phyloP scores from a whole-genome alignment of 2,888 invertebrate species.

The Heliconius aoede region DNA sequence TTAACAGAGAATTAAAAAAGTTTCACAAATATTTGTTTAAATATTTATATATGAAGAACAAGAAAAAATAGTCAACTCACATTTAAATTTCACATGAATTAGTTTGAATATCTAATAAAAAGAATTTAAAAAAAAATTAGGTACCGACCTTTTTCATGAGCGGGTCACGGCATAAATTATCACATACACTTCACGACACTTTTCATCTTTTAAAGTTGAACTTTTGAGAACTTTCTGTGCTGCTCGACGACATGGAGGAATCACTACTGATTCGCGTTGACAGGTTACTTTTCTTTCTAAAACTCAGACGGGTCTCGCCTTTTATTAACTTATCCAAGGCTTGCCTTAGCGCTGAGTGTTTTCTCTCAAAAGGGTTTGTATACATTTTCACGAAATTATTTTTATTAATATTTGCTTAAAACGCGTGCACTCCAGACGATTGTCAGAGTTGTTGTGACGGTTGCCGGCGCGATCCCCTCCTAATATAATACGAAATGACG shows the following conservation, averaged over 20 bases:
- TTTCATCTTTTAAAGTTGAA: slow-evolving; percentile 69
- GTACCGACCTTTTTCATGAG: slow-evolving; percentile 67
- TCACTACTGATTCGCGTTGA: slow-evolving; percentile 60
- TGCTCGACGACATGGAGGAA: slow-evolving; percentile 66
- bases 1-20: too few species aligned
- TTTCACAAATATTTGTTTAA: background rate
- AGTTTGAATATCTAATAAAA: background rate
- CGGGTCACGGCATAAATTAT: slow-evolving; percentile 56
- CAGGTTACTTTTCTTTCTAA: slow-evolving; percentile 66
- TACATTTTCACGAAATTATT: slow-evolving; percentile 77
- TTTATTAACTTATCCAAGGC: slow-evolving; percentile 85
- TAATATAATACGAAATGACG: slow-evolving; percentile 61
- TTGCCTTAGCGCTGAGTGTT: slow-evolving; percentile 87
- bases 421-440: slow-evolving; percentile 59
- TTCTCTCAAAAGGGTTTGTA: slow-evolving; percentile 88
- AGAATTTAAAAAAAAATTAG: slow-evolving; percentile 11
- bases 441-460: slow-evolving; percentile 53
- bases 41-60: background rate
- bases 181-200: slow-evolving; percentile 67
- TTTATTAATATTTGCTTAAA: background rate
- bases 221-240: slow-evolving; percentile 57
- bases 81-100: background rate
- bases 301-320: slow-evolving; percentile 75
- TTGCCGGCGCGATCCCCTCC: slow-evolving; percentile 53
- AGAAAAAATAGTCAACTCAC: background rate